Percentiles rank a stretch among this genome's conserved stretches.
These are phyloP conservation scores for Charadrius vociferus DNA, from an alignment of 2,113 vertebrate genomes.

Conservation along the genomic window DNA sequence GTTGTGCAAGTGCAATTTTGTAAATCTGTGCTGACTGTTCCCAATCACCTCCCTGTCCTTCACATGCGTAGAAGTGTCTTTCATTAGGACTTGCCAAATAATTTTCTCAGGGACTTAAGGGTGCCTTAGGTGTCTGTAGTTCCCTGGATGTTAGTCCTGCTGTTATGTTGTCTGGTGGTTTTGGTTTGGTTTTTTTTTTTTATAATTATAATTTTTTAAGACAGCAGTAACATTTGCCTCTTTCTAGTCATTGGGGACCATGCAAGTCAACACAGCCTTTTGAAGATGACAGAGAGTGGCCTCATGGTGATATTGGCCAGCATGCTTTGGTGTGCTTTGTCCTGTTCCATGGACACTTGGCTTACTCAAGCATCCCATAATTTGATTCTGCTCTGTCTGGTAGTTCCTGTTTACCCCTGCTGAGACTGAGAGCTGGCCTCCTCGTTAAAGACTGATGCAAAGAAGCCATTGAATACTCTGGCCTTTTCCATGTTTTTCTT, in stretches of 20 bases:
- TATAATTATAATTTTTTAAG: not conserved
- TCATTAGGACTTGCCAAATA: not conserved
- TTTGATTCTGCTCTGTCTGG: not conserved
- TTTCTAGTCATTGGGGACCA: not conserved
- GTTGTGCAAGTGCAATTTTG: not conserved
- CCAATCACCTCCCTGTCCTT: not conserved
- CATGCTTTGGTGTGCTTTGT: not conserved
- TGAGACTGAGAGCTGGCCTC: not conserved
- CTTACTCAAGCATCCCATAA: not conserved
- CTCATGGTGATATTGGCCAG: not conserved
- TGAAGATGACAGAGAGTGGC: not conserved
- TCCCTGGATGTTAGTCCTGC: not conserved
- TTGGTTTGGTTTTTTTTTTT: not conserved
- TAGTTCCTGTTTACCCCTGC: not conserved
- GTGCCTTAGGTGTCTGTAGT: not conserved
- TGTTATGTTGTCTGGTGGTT: not conserved
- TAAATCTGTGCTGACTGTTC: not conserved
- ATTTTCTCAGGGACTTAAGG: not conserved
- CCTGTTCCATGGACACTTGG: not conserved
- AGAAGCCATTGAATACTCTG: not conserved
- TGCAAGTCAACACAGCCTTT: not conserved
- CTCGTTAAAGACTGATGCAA: not conserved
- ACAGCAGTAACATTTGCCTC: not conserved
- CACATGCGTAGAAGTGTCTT: not conserved
- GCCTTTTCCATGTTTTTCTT: not conserved